Base-by-base conservation (phyloP, 2,113 vertebrate species). In the Gymnobelideus leadbeateri region DNA sequence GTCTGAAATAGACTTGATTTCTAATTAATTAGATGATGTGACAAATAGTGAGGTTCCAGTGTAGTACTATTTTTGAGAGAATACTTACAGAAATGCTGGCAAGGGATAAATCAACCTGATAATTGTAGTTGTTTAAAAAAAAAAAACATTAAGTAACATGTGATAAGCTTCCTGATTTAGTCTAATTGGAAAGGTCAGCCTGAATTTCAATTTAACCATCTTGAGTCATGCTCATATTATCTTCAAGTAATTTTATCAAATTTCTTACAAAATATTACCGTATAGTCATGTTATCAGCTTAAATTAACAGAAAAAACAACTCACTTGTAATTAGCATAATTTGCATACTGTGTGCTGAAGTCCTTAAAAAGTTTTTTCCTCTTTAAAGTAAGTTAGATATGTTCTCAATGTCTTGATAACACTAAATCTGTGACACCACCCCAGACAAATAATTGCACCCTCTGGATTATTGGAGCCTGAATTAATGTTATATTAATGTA, bases 261-360 rank as follows among this genome's bases (percentile, higher is more conserved):
- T n/a, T 43, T 84, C n/a, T 84, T 54, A 68, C 0, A 25, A 4
- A n/a, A 8, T 46, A 9, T 4, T 50, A 43, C 43, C 19, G n/a
- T 43, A 2, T 84, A 84, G 7, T 43, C 37, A n/a, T 84, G 16
- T 10, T 8, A 21, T 57, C 0, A 49, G 6, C 68, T 84, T 43
- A 77, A 77, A n/a, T 77, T 77, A 77, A n/a, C 37, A n/a, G 61
- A n/a, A 77, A 77, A 68, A 68, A 68, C 28, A n/a, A 7, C 31
- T n/a, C 12, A 23, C 12, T 31, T 51, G 0, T 14, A 2, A 8
- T 1, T 23, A 28, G 93, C 25, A 0, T 92, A 46, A n/a, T 2
- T n/a, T 19, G 10, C 43, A n/a, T 14, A 6, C 37, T 14, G 2
- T 12, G 0, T 0, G 0, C 5, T 0, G 1, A 23, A 47, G 31